Conservation (phyloP, 2,888 invertebrate genomes). For the Zygaena filipendulae region DNA sequence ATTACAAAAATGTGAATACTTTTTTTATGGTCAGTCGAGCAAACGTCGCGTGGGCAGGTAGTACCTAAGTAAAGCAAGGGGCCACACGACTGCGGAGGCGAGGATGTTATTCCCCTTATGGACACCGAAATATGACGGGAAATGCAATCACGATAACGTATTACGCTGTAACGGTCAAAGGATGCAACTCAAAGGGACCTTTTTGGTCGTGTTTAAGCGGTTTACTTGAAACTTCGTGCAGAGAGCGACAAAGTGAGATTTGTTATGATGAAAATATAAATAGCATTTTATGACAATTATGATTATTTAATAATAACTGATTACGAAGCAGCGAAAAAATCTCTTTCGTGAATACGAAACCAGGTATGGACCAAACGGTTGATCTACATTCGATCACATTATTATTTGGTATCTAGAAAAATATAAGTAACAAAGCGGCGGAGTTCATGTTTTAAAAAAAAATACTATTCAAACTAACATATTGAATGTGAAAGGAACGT, state of each 20-base stretch:
- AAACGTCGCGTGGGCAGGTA: constrained; percentile 30
- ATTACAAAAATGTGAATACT: constrained; percentile 60
- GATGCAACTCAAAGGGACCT: constrained; percentile 36
- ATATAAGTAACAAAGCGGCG: too few relatives aligned
- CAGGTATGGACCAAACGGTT: too few relatives aligned
- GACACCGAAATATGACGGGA: constrained; percentile 23
- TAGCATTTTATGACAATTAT: too few relatives aligned
- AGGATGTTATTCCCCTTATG: constrained; percentile 36
- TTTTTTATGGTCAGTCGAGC: constrained; percentile 56
- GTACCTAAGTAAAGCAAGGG: constrained; percentile 31
- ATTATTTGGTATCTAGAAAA: too few relatives aligned
- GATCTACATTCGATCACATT: too few relatives aligned
- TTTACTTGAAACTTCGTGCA: constrained; percentile 8
- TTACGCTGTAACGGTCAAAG: constrained; percentile 43
- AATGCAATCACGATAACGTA: constrained; percentile 45
- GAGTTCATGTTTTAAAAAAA: too few relatives aligned
- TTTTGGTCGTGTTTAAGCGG: constrained; percentile 32
- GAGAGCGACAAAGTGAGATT: constrained; percentile 1
- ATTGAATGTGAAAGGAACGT: too few relatives aligned
- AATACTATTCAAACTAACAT: too few relatives aligned
- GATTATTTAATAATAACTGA: too few relatives aligned
- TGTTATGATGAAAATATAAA: too few relatives aligned
- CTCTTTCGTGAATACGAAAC: too few relatives aligned
- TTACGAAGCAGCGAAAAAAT: too few relatives aligned
- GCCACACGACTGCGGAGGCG: constrained; percentile 16